Evolutionary conservation across 2,888 invertebrate genomes (phyloP).

Genomic region (Platycheirus albimanus): DNA sequence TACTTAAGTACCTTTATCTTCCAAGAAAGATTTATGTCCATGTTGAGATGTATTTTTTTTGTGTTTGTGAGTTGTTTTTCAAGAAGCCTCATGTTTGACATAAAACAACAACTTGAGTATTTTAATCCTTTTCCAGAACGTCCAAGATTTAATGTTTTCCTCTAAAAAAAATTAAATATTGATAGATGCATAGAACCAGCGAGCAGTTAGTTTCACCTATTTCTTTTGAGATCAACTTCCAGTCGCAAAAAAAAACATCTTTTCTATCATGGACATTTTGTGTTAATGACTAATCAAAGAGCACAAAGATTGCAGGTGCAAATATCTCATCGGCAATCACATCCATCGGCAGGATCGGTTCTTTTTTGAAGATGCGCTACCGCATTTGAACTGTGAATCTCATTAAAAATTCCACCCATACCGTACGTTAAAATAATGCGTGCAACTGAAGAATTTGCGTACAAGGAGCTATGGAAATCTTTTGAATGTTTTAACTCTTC

Average conservation of each 20-base stretch:
- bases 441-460: conserved; percentile 74
- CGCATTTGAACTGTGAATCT: conserved; percentile 56
- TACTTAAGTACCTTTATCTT: conserved; percentile 68
- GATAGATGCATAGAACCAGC: too few species aligned
- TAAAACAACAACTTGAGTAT: background rate
- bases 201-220: too few species aligned
- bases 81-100: background rate
- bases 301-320: conserved; percentile 62
- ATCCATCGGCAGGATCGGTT: too few species aligned
- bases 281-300: conserved; percentile 63
- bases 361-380: conserved; percentile 42
- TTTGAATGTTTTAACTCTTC: conserved; percentile 58
- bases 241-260: too few species aligned
- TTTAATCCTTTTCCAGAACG: background rate
- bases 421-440: conserved; percentile 74
- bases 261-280: conserved; percentile 8
- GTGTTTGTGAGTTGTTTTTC: background rate
- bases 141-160: background rate
- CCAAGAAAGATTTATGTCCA: conserved; percentile 50
- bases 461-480: conserved; percentile 72
- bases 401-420: conserved; percentile 73
- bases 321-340: conserved; percentile 68
- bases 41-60: background rate
- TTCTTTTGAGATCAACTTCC: too few species aligned
- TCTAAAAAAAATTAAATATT: too few species aligned